phyloP scores from a whole-genome alignment of 2,888 invertebrate genomes.

The Agrotis exclamationis region DNA sequence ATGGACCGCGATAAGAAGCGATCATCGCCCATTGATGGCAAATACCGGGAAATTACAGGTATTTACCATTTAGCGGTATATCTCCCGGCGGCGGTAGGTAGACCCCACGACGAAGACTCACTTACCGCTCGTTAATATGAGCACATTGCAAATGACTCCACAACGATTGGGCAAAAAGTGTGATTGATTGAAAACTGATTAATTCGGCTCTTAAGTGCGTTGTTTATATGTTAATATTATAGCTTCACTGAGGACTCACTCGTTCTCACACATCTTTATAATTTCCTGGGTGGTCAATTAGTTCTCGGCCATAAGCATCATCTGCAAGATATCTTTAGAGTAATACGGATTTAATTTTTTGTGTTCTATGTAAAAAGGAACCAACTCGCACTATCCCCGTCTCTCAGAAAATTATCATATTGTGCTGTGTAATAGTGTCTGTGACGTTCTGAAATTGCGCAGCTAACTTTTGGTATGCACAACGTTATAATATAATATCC shows the following conservation, averaged over 20 bases:
- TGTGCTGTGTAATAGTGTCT: no score
- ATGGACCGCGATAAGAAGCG: constrained; percentile 57
- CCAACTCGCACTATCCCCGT: no score
- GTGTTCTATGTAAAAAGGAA: no score
- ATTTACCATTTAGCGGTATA: constrained; percentile 66
- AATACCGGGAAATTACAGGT: constrained; percentile 66
- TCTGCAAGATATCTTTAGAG: background rate
- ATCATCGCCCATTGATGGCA: constrained; percentile 56
- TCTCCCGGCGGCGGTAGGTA: constrained; percentile 33
- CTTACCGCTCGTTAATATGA: constrained; percentile 40
- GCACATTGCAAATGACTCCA: constrained; percentile 39
- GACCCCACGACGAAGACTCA: constrained; percentile 17
- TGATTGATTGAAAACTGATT: constrained; percentile 41
- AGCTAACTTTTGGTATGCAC: background rate
- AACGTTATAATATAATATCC: background rate
- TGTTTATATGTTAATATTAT: constrained; percentile 51
- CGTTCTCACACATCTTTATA: constrained; percentile 1
- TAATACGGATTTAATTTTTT: background rate
- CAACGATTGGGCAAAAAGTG: constrained; percentile 37
- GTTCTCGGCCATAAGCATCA: no score
- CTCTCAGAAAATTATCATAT: no score
- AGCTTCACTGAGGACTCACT: constrained; percentile 46
- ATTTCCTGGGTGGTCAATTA: constrained; percentile 22
- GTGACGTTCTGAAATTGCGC: background rate
- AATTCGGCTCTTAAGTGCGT: constrained; percentile 23